A percentile compares a stretch with the other conserved stretches of the same genome.
Conservation (phyloP, 1,140 invertebrate genomes). For the Heliconius melpomene region DNA sequence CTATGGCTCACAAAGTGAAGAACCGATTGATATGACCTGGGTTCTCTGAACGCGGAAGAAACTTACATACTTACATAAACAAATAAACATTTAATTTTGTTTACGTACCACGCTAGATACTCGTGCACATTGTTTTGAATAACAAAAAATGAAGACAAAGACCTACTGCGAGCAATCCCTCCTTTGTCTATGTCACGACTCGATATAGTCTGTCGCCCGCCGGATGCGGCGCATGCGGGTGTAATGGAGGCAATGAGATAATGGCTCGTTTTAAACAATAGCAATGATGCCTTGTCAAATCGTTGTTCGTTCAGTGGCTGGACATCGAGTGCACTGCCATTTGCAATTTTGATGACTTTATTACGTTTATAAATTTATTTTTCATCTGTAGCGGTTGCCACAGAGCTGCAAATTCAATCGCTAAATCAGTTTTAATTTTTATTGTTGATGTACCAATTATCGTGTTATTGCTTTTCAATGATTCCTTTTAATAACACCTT, state of each 20-base stretch:
- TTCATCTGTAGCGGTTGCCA: not conserved
- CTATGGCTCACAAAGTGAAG: too few relatives aligned
- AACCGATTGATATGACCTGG: too few relatives aligned
- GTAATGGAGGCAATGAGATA: constrained; percentile 70
- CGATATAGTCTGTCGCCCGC: constrained; percentile 50
- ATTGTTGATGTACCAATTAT: not conserved
- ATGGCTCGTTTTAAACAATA: constrained; percentile 61
- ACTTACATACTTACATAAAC: not conserved
- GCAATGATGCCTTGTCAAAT: constrained; percentile 56
- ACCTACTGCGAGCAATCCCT: constrained; percentile 49
- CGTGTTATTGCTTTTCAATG: not conserved
- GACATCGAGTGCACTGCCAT: constrained; percentile 52
- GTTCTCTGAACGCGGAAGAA: not conserved
- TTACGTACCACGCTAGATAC: constrained; percentile 14
- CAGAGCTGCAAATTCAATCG: too few relatives aligned
- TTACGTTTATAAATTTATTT: constrained; percentile 8
- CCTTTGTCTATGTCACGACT: constrained; percentile 68
- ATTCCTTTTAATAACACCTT: constrained; percentile 3
- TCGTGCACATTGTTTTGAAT: constrained; percentile 36
- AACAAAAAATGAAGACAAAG: constrained; percentile 46
- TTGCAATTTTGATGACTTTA: constrained; percentile 38
- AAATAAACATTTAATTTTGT: not conserved
- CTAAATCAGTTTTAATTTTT: not conserved
- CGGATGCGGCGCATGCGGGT: constrained; percentile 70
- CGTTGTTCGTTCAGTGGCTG: constrained; percentile 42